These are phyloP conservation scores for Peucedramus taeniatus DNA, from an alignment of 2,113 vertebrate species.

Conservation along the genomic window DNA sequence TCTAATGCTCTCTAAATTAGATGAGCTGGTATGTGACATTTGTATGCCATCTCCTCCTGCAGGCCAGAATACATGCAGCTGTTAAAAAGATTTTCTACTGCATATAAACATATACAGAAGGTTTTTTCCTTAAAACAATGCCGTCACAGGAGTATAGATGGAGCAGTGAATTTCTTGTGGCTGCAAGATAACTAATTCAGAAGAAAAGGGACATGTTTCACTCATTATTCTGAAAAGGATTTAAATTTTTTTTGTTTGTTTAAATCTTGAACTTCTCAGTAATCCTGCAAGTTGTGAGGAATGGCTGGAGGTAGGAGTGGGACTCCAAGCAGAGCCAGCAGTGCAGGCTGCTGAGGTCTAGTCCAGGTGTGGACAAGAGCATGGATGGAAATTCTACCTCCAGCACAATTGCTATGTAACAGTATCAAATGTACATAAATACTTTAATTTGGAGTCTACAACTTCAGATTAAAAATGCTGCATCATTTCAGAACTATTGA, in stretches of 20 bases:
- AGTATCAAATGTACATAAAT: neutral
- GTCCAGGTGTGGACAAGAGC: neutral
- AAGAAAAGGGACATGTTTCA: neutral
- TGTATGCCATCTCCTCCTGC: neutral
- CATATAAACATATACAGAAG: neutral
- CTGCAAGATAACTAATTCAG: neutral
- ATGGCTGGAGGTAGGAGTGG: neutral
- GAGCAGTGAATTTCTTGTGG: neutral
- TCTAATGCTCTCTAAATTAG: conserved; percentile 4
- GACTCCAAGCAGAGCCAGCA: neutral
- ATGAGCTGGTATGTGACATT: neutral
- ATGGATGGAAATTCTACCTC: neutral
- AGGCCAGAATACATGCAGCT: neutral
- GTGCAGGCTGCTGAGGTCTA: neutral
- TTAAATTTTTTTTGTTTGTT: neutral
- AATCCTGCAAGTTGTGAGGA: neutral
- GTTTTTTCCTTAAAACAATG: neutral
- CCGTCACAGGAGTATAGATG: neutral
- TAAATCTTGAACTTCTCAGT: neutral
- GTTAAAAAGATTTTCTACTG: conserved; percentile 8
- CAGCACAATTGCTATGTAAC: neutral
- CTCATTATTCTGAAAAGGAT: neutral
- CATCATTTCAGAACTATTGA: neutral
- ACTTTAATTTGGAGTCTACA: neutral
- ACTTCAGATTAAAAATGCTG: neutral